phyloP scores from a whole-genome alignment of 2,113 vertebrate species.

The Lagenorhynchus albirostris region DNA sequence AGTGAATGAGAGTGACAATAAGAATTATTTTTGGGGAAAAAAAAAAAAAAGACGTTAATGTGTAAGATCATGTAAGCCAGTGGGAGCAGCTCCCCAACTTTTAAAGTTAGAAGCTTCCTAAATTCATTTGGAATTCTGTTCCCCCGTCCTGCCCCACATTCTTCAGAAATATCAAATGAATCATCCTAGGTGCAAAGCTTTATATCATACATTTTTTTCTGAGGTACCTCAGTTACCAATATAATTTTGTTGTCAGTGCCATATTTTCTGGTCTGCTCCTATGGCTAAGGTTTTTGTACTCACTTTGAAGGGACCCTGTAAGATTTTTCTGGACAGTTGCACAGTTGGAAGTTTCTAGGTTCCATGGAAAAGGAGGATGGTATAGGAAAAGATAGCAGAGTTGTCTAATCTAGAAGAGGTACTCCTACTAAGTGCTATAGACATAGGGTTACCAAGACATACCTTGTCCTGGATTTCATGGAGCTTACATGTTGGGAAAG shows the following conservation, averaged over 20 bases:
- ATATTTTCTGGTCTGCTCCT: background rate
- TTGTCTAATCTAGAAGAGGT: background rate
- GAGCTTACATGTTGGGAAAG: conserved; percentile 3
- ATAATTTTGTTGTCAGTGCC: background rate
- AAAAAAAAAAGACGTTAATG: background rate
- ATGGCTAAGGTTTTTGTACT: background rate
- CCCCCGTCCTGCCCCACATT: background rate
- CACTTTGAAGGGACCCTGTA: background rate
- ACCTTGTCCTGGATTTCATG: background rate
- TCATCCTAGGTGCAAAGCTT: background rate
- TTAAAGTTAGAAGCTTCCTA: background rate
- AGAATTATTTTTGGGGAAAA: background rate
- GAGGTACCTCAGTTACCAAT: background rate
- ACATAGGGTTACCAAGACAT: background rate
- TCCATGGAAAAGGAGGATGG: background rate
- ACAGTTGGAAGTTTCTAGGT: background rate
- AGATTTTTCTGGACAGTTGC: background rate
- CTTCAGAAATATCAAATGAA: conserved; percentile 20
- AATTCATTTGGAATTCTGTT: background rate
- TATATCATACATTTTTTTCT: background rate
- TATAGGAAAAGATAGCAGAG: background rate
- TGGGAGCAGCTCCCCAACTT: background rate
- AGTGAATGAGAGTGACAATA: background rate
- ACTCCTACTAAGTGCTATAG: background rate
- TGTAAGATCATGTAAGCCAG: background rate